Percentiles rank a stretch among this genome's conserved stretches.
These are phyloP conservation scores for Crocodylus rhombifer DNA, from an alignment of 2,797 vertebrate species.

Conservation along the genomic window DNA sequence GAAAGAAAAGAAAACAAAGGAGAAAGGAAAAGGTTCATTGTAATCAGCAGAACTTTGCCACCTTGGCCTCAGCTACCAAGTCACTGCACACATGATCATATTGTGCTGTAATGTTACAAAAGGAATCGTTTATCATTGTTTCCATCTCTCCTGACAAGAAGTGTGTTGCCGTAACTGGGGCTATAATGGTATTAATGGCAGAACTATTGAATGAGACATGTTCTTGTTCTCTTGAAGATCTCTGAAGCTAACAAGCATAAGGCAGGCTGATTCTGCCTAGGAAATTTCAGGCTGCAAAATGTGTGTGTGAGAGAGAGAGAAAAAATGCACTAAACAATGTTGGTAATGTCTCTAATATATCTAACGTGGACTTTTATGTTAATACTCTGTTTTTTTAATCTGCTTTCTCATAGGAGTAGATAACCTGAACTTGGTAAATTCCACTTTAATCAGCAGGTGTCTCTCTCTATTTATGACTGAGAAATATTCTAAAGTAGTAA, in stretches of 20 bases:
- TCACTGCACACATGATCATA: neutral
- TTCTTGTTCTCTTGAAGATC: neutral
- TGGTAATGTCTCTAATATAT: neutral
- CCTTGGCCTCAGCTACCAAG: neutral
- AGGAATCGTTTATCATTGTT: neutral
- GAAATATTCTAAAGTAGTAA: neutral
- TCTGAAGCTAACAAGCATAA: neutral
- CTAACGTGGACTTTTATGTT: constrained; percentile 17
- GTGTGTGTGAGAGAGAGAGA: rapidly evolving
- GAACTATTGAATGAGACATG: neutral
- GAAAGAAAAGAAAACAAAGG: neutral
- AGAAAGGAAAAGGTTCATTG: neutral
- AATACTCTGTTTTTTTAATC: constrained; percentile 8
- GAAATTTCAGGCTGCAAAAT: neutral
- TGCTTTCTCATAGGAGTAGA: constrained; percentile 23
- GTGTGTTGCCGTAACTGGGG: neutral
- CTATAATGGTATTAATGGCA: neutral
- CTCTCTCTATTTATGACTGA: constrained; percentile 34
- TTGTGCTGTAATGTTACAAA: neutral
- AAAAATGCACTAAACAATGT: neutral
- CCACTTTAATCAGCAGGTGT: constrained; percentile 45
- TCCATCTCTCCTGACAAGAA: neutral
- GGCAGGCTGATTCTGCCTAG: neutral
- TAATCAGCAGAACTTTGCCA: neutral
- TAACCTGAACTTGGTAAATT: constrained; percentile 39